Evolutionary conservation across 2,797 vertebrate genomes (phyloP).

Genomic region (Sebastes melanostomus): DNA sequence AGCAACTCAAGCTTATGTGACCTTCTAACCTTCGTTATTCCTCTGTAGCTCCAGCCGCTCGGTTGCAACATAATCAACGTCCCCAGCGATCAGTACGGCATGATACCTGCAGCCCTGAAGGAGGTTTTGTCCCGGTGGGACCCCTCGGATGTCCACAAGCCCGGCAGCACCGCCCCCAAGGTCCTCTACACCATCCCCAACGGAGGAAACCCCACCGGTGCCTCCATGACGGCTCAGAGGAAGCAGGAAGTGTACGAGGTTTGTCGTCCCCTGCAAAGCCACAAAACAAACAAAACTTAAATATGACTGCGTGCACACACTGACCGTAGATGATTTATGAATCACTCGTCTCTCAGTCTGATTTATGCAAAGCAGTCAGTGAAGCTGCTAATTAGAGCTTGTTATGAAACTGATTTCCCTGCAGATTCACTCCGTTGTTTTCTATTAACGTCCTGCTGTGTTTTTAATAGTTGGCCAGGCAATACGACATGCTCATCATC

Average conservation of each 20-base stretch:
- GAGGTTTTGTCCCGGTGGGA: slow-evolving; percentile 84
- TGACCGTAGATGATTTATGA: not conserved
- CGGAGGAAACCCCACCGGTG: slow-evolving; percentile 88
- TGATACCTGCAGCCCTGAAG: slow-evolving; percentile 83
- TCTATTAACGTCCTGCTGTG: not conserved
- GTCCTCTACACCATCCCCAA: slow-evolving; percentile 90
- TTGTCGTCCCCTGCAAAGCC: not conserved
- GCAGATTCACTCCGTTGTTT: not conserved
- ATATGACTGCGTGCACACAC: not conserved
- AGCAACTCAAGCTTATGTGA: not conserved
- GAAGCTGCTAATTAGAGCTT: not conserved
- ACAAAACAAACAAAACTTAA: not conserved
- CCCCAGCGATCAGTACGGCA: slow-evolving; percentile 84
- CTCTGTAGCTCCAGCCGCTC: slow-evolving; percentile 82
- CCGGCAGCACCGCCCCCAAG: slow-evolving; percentile 68
- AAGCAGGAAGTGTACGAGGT: slow-evolving; percentile 89
- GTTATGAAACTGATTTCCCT: slow-evolving; percentile 14
- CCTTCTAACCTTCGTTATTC: not conserved
- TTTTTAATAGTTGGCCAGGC: slow-evolving; percentile 81
- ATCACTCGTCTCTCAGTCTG: not conserved
- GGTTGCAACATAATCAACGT: slow-evolving; percentile 87
- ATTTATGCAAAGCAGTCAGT: not conserved
- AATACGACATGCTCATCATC: slow-evolving; percentile 89
- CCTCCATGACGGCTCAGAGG: slow-evolving; percentile 83
- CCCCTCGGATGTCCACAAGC: slow-evolving; percentile 77